Base-by-base conservation (phyloP, 2,888 invertebrate genomes). In the Lasius fuliginosus region DNA sequence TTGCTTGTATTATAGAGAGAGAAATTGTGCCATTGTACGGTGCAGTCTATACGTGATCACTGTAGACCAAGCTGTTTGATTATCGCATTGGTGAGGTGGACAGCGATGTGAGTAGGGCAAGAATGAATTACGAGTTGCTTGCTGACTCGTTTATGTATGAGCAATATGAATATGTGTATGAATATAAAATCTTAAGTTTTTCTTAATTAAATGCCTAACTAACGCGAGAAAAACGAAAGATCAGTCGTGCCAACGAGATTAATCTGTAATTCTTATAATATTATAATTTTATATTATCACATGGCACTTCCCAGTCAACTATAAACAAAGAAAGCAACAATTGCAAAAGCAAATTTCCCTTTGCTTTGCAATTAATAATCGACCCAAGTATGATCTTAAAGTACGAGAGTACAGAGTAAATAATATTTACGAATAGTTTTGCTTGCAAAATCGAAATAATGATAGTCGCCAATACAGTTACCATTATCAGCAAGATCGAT, bases 161-260 rank as follows among this genome's bases (percentile, higher is more conserved):
- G 40, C 27, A 11, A 62, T 74, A 85, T 53, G 74, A 81, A 64
- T 77, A 71, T 9, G 64, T 79, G 62, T 23, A 23, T 23, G 23
- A 23, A 82, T 77, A 83, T 68, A 77, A 68, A 49, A 65, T 23
- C 64, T 76, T 85, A 49, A 83, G 83, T 89, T 85, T 76, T 76
- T 65, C 49, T 90, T 82, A 82, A 84, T 86, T 82, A 81, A 86
- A 88, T 74, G 83, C 84, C 81, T 77, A 85, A 86, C 23, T 69
- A 81, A 60, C 68, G 76, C 53, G 58, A 67, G 83, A 87, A 81
- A 79, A 60, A 83, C 73, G 30, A 86, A 83, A 79, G 83, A 79
- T 77, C 86, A 85, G 67, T 83, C 77, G 86, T 90, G 87, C 87
- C 90, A 89, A 89, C 85, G 76, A 82, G 74, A 86, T 84, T 86